Evolutionary conservation across 2,888 invertebrate genomes (phyloP).

Genomic region (Drosophila paucipuncta): DNA sequence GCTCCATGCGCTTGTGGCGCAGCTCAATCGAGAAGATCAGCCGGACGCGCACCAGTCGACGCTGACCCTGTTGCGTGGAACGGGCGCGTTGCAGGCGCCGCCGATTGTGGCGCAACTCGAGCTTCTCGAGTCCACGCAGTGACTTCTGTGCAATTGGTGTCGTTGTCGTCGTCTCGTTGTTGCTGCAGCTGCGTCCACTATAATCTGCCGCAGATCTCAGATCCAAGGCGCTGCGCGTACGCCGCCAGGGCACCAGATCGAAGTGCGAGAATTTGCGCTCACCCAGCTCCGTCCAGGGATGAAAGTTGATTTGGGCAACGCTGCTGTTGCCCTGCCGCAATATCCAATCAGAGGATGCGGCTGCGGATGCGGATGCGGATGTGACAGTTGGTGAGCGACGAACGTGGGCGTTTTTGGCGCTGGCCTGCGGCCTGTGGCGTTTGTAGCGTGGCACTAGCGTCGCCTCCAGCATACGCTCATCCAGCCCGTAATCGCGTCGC

Average conservation of each 20-base stretch:
- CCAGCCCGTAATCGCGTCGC: slow-evolving; percentile 79
- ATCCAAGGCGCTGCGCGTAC: slow-evolving; percentile 77
- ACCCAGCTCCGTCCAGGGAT: slow-evolving; percentile 80
- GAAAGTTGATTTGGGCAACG: slow-evolving; percentile 80
- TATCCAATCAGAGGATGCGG: slow-evolving; percentile 81
- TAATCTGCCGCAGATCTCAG: slow-evolving; percentile 75
- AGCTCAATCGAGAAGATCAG: slow-evolving; percentile 89
- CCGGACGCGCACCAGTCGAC: slow-evolving; percentile 88
- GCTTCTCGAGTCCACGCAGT: slow-evolving; percentile 77
- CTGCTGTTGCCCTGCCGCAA: slow-evolving; percentile 75
- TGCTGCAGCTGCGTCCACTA: slow-evolving; percentile 52
- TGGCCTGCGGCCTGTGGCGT: slow-evolving; percentile 71
- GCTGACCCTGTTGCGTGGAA: slow-evolving; percentile 65
- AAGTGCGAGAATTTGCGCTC: slow-evolving; percentile 82
- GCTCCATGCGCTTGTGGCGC: slow-evolving; percentile 85
- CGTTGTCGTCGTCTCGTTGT: background rate
- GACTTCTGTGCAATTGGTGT: slow-evolving; percentile 59
- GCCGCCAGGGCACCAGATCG: slow-evolving; percentile 85
- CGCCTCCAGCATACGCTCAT: slow-evolving; percentile 79
- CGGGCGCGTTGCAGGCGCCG: slow-evolving; percentile 83
- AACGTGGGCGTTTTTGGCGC: slow-evolving; percentile 79
- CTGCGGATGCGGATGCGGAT: background rate
- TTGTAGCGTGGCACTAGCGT: slow-evolving; percentile 80
- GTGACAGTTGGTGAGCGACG: slow-evolving; percentile 5
- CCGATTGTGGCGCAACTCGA: slow-evolving; percentile 83